Base-by-base conservation (phyloP, 1,140 invertebrate species). In the Bombus sibiricus region DNA sequence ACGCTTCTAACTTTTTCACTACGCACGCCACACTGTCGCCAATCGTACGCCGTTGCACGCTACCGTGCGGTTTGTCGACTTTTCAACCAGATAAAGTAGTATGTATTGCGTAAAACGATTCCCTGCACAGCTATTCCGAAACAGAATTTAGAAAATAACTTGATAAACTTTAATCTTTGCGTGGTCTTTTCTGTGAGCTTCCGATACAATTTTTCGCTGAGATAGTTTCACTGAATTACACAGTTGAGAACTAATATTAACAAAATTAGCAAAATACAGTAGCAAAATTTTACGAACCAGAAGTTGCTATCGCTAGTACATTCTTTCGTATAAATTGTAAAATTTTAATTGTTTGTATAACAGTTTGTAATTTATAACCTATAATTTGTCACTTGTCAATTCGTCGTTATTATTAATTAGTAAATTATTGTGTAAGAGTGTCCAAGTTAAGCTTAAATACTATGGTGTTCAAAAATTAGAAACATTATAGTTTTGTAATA, bases 11-110 rank as follows among this genome's bases (percentile, higher is more conserved):
- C 81, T 75, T 75, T 75, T 75, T 32, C 6, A 62, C n/a, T 41
- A 53, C 39, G 71, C 71, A 82, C 81, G 69, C 57, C 3, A 43
- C 37, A 62, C 12, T 73, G 69, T 81, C 68, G 62, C 53, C 80
- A 39, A 73, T 81, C 68, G 69, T 47, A 34, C 22, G 3, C 12
- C 74, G 8, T 12, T 59, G 32, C 47, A 59, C 32, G 57, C 59
- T 64, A 75, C 22, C 71, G 59, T 82, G n/a, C 28, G 8, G 71
- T n/a, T 73, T 73, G 22, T 28, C 68, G 68, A 4, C 10, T 73
- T 73, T 73, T n/a, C 71, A n/a, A 73, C 68, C 25, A 25, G 37
- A 25, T 71, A 71, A 39, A 71, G 3, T 32, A 68, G 66, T 3
- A 1, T 68, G 6, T 32, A 34, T 32, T 37, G 34, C 15, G 32